These are phyloP conservation scores for Thecophora atra DNA, from an alignment of 2,888 invertebrate genomes.

Conservation along the genomic window DNA sequence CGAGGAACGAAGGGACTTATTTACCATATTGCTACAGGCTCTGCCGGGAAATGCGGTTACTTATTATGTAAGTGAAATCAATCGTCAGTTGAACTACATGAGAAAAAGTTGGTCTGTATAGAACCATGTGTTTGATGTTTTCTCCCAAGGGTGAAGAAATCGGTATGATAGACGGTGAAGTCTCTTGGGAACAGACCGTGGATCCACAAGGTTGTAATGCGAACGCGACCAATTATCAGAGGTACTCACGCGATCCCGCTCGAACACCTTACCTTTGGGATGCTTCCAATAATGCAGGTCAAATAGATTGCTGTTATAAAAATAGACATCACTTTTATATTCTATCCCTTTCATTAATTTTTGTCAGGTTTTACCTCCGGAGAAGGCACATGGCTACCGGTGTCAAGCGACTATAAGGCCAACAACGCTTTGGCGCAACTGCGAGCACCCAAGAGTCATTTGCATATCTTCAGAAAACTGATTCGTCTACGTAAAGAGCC, in stretches of 20 bases:
- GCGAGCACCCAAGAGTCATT: conserved; percentile 67
- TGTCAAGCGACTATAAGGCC: conserved; percentile 69
- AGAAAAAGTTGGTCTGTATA: too few relatives aligned
- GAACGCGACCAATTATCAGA: conserved; percentile 68
- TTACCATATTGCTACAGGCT: conserved; percentile 81
- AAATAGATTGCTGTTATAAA: background rate
- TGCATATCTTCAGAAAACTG: conserved; percentile 71
- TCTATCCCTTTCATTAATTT: conserved; percentile 14
- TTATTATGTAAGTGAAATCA: conserved; percentile 75
- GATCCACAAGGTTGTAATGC: conserved; percentile 69
- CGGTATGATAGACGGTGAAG: conserved; percentile 63
- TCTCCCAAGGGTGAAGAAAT: conserved; percentile 68
- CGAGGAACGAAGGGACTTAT: conserved; percentile 73
- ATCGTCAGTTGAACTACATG: too few relatives aligned
- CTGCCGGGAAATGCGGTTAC: conserved; percentile 84
- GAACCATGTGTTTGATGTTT: too few relatives aligned
- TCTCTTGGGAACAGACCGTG: conserved; percentile 70
- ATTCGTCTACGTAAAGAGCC: conserved; percentile 67
- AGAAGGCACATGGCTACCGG: conserved; percentile 72
- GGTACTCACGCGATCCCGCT: conserved; percentile 71
- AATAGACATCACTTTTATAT: background rate
- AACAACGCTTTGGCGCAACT: conserved; percentile 71
- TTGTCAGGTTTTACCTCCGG: conserved; percentile 49
- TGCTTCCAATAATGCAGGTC: conserved; percentile 58
- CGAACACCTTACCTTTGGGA: conserved; percentile 75